phyloP scores from a whole-genome alignment of 1,140 invertebrate genomes.

The Brachionus manjavacas region DNA sequence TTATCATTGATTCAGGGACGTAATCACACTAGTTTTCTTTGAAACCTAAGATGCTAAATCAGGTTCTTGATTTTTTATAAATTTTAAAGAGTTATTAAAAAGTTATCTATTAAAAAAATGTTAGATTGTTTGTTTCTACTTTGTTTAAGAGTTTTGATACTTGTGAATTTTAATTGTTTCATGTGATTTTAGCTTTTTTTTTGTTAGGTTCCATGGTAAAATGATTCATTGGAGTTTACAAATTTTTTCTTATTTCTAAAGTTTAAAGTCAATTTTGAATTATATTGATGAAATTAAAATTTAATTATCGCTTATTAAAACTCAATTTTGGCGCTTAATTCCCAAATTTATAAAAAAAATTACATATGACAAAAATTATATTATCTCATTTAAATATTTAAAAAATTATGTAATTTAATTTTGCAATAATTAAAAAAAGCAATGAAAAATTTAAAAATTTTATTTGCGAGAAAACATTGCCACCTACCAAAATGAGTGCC shows the following conservation, averaged over 20 bases:
- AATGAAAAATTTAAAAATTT: too few relatives aligned
- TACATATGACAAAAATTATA: too few relatives aligned
- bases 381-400: too few relatives aligned
- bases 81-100: not conserved
- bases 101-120: not conserved
- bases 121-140: constrained; percentile 1
- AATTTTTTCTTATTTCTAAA: not conserved
- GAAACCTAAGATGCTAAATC: constrained; percentile 4
- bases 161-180: not conserved
- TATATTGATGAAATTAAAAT: too few relatives aligned
- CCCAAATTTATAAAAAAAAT: too few relatives aligned
- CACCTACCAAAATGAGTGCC: too few relatives aligned
- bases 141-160: not conserved
- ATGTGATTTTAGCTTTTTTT: not conserved
- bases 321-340: too few relatives aligned
- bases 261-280: too few relatives aligned
- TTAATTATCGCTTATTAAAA: too few relatives aligned
- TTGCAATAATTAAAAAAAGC: too few relatives aligned
- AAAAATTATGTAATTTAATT: too few relatives aligned
- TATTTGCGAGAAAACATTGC: too few relatives aligned
- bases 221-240: not conserved
- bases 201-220: not conserved
- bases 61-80: constrained; percentile 20
- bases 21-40: not conserved
- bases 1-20: not conserved